Evolutionary conservation across 2,888 invertebrate species (phyloP).

Genomic region (Mythimna loreyi): DNA sequence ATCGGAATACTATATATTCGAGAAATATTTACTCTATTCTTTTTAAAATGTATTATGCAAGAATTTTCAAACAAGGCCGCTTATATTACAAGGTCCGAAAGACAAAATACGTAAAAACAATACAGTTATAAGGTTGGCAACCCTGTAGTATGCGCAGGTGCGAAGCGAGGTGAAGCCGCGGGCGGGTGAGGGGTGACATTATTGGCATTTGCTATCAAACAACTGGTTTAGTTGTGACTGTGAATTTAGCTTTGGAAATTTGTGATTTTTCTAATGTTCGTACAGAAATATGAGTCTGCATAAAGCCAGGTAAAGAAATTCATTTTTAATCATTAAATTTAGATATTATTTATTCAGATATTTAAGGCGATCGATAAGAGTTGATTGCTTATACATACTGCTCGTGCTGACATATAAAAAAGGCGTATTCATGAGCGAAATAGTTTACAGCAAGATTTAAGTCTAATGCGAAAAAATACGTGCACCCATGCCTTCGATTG

Average conservation of each 20-base stretch:
- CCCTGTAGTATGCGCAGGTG: too few species aligned
- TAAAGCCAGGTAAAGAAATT: constrained; percentile 78
- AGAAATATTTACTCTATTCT: too few species aligned
- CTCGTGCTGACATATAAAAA: constrained; percentile 49
- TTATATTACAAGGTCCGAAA: not conserved
- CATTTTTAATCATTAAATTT: not conserved
- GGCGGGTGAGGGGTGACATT: too few species aligned
- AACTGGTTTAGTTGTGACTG: not conserved
- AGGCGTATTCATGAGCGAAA: constrained; percentile 48
- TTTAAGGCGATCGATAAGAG: not conserved
- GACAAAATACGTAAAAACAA: not conserved
- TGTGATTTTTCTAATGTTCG: constrained; percentile 12
- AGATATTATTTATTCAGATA: not conserved
- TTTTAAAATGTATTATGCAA: too few species aligned
- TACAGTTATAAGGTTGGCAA: not conserved
- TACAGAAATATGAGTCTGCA: constrained; percentile 80
- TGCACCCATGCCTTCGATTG: not conserved
- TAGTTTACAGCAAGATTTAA: not conserved
- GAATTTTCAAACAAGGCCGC: too few species aligned
- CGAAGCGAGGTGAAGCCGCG: too few species aligned
- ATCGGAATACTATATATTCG: too few species aligned
- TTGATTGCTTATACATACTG: not conserved
- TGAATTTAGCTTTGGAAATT: not conserved
- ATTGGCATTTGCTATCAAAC: constrained; percentile 26
- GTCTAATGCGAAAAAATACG: not conserved